phyloP scores from a whole-genome alignment of 2,888 invertebrate genomes.

The Caradrina kadenii region DNA sequence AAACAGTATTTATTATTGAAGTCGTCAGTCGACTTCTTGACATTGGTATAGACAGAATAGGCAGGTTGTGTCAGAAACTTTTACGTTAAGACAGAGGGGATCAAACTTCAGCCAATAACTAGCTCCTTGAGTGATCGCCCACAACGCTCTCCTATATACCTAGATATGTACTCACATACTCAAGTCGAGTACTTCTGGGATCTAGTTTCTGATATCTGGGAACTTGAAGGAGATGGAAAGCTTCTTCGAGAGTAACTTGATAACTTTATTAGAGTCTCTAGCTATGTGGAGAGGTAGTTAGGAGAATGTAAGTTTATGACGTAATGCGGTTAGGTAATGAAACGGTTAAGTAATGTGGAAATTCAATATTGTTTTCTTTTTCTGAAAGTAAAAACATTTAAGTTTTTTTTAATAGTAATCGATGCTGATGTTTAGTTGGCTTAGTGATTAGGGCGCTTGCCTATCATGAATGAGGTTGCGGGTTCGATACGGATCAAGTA shows the following conservation, averaged over 20 bases:
- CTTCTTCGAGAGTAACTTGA: constrained; percentile 53
- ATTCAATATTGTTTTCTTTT: neutral
- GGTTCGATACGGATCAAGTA: too few species aligned
- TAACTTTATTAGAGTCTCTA: constrained; percentile 54
- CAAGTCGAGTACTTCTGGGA: constrained; percentile 51
- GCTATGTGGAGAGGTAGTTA: constrained; percentile 28
- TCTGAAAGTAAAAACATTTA: too few species aligned
- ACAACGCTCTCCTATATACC: constrained; percentile 34
- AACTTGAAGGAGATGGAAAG: constrained; percentile 47
- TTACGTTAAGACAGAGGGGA: constrained; percentile 38
- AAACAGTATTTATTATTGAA: constrained; percentile 52
- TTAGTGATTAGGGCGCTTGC: too few species aligned
- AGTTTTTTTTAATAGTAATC: too few species aligned
- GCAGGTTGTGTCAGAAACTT: constrained; percentile 35
- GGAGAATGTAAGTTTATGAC: constrained; percentile 18
- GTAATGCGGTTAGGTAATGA: constrained; percentile 15
- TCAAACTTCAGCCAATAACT: constrained; percentile 51
- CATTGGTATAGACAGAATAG: constrained; percentile 41
- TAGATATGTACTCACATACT: constrained; percentile 40
- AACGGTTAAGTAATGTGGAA: constrained; percentile 12
- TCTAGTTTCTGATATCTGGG: constrained; percentile 62
- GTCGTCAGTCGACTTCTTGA: constrained; percentile 27
- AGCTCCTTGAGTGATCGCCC: constrained; percentile 47
- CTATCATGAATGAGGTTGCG: too few species aligned
- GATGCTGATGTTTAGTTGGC: too few species aligned